Conservation (phyloP, 2,888 invertebrate species). For the Amiota communis region DNA sequence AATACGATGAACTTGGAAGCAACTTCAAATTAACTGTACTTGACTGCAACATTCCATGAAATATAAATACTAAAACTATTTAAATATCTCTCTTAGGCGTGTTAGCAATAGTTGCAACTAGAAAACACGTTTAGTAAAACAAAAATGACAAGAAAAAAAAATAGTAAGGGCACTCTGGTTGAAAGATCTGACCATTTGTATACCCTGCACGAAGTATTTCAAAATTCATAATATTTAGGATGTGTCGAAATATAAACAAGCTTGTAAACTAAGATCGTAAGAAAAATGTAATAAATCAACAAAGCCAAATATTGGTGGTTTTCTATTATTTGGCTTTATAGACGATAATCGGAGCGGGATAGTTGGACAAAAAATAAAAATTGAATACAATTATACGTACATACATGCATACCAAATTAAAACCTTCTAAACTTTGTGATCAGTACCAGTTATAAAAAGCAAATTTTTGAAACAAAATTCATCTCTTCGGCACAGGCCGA, state of each 20-base stretch:
- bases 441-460: too few relatives aligned
- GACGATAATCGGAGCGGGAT: neutral
- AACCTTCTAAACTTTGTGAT: neutral
- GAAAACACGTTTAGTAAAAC: constrained; percentile 29
- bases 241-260: too few relatives aligned
- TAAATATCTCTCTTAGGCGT: constrained; percentile 55
- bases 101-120: constrained; percentile 60
- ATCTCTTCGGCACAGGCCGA: too few relatives aligned
- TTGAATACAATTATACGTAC: neutral
- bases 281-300: too few relatives aligned
- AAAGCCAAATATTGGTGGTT: too few relatives aligned
- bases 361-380: constrained; percentile 42
- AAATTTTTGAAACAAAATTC: too few relatives aligned
- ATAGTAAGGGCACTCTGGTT: constrained; percentile 14
- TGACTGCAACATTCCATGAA: constrained; percentile 34
- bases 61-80: constrained; percentile 61
- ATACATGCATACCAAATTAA: neutral
- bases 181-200: too few relatives aligned
- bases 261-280: too few relatives aligned
- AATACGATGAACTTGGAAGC: neutral
- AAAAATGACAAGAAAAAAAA: constrained; percentile 17
- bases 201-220: too few relatives aligned
- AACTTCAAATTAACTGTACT: constrained; percentile 54
- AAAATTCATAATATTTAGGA: too few relatives aligned
- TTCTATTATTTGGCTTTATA: too few relatives aligned